phyloP scores from a whole-genome alignment of 2,113 vertebrate species.

The Barnardius zonarius region DNA sequence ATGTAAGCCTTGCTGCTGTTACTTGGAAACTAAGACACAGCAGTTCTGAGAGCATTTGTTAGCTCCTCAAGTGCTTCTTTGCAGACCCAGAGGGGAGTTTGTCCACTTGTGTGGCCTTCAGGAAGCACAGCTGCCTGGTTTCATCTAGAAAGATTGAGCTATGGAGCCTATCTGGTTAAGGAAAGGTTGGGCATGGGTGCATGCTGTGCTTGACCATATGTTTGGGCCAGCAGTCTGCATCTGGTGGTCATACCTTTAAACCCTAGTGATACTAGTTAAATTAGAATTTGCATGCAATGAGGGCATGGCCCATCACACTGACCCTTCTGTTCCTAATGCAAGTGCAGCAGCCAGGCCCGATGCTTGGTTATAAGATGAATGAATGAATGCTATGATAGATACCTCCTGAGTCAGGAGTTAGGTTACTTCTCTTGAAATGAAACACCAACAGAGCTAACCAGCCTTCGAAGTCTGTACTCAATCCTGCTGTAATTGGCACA shows the following conservation, averaged over 20 bases:
- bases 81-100: not conserved
- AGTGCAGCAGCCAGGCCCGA: not conserved
- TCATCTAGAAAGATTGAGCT: not conserved
- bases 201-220: not conserved
- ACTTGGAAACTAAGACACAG: not conserved
- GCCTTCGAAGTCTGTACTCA: not conserved
- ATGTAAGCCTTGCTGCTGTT: not conserved
- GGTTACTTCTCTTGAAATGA: not conserved
- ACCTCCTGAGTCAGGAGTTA: not conserved
- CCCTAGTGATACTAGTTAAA: not conserved
- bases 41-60: not conserved
- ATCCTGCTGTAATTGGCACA: not conserved
- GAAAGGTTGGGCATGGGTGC: not conserved
- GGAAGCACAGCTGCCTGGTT: fast-evolving
- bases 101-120: not conserved
- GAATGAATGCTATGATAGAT: not conserved
- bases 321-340: not conserved
- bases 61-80: not conserved
- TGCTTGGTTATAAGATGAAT: not conserved
- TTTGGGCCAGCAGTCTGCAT: not conserved
- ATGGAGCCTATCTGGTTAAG: not conserved
- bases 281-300: not conserved
- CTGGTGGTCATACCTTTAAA: not conserved
- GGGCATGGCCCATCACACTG: not conserved
- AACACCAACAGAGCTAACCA: not conserved